A percentile compares a stretch with the other conserved stretches of the same genome.
Evolutionary conservation across 2,888 invertebrate genomes (phyloP).

Genomic region (Adelphocoris suturalis): DNA sequence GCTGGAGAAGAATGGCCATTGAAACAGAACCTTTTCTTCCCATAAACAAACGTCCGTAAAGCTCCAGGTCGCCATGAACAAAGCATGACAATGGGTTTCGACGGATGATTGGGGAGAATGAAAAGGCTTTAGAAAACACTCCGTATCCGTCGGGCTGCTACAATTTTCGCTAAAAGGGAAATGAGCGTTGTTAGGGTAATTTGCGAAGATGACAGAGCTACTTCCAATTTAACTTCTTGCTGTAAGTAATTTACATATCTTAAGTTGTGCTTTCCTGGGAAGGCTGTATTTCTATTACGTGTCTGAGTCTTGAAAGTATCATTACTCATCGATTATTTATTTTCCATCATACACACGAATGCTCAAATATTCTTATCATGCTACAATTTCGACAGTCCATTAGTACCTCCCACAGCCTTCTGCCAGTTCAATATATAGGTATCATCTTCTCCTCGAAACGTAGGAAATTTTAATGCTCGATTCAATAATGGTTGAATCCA

Average conservation of each 20-base stretch:
- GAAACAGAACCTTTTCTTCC: conserved; percentile 56
- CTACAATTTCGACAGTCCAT: no score
- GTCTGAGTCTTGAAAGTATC: no score
- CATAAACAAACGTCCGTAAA: conserved; percentile 37
- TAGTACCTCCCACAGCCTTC: no score
- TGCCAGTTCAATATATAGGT: no score
- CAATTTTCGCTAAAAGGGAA: conserved; percentile 24
- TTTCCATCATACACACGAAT: no score
- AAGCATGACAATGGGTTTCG: conserved; percentile 18
- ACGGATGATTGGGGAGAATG: not conserved
- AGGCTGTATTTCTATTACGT: no score
- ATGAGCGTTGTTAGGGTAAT: not conserved
- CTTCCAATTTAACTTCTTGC: not conserved
- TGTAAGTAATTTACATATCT: not conserved
- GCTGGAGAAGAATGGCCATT: conserved; percentile 43
- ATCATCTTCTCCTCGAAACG: no score
- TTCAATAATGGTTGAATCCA: no score
- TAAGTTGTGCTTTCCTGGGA: no score
- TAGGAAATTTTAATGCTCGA: no score
- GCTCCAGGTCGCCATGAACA: conserved; percentile 32
- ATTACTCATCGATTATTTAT: no score
- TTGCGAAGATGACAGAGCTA: not conserved
- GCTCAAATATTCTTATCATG: no score
- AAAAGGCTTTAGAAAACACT: not conserved
- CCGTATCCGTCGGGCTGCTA: not conserved